These are phyloP conservation scores for Seladonia tumulorum DNA, from an alignment of 2,888 invertebrate species.

Conservation along the genomic window DNA sequence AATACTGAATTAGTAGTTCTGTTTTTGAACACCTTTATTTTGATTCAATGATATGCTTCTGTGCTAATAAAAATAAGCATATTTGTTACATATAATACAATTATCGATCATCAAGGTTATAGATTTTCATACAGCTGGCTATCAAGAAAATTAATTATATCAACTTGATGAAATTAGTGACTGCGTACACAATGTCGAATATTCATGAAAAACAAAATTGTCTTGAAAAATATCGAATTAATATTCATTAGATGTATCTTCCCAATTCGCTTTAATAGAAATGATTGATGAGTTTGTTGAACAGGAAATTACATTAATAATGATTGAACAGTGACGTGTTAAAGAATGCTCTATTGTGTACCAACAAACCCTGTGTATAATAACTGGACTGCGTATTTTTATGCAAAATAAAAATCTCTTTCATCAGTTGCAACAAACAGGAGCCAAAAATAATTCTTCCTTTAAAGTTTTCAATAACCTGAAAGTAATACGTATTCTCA, in stretches of 20 bases:
- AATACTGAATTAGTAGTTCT: neutral
- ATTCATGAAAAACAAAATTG: neutral
- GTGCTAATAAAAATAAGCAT: neutral
- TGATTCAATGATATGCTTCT: neutral
- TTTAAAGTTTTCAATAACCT: no score
- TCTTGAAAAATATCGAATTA: neutral
- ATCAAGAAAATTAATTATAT: neutral
- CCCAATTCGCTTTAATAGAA: neutral
- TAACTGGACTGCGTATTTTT: neutral
- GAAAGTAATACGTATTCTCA: no score
- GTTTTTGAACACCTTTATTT: neutral
- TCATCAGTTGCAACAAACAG: no score
- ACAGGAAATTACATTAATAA: neutral
- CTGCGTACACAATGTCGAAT: neutral
- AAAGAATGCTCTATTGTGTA: neutral
- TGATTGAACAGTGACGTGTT: neutral
- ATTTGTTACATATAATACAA: neutral
- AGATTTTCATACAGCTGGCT: neutral
- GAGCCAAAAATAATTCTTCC: no score
- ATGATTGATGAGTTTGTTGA: neutral
- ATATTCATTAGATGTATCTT: neutral
- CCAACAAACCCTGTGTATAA: neutral
- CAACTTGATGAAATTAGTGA: neutral
- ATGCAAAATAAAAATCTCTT: no score
- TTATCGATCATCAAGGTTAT: neutral